Evolutionary conservation across 2,888 invertebrate genomes (phyloP).

Genomic region (Cordylochernes scorpioides): DNA sequence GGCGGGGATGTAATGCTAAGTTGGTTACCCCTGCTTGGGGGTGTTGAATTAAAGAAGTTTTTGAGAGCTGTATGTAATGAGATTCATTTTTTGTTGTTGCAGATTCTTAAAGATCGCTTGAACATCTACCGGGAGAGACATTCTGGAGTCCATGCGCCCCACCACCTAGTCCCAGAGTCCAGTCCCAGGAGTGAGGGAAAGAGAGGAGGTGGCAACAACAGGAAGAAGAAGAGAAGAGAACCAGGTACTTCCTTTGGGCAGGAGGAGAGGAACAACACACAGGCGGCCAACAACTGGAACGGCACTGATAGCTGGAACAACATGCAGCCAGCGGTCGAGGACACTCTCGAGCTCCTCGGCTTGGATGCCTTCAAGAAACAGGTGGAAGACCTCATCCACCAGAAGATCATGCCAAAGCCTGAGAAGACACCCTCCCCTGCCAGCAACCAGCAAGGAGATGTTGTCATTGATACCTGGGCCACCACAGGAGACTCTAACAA

Average conservation of each 20-base stretch:
- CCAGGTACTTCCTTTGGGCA: no score
- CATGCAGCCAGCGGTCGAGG: no score
- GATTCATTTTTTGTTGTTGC: constrained; percentile 10
- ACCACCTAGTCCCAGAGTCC: constrained; percentile 8
- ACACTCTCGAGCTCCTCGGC: constrained; percentile 10
- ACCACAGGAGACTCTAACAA: constrained; percentile 3
- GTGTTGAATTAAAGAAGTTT: no score
- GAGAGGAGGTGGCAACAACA: no score
- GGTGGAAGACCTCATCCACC: not conserved
- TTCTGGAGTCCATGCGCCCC: constrained; percentile 3
- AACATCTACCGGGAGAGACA: constrained; percentile 5
- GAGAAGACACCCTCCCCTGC: not conserved
- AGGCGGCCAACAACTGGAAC: no score
- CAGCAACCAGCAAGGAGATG: not conserved
- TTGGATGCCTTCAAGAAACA: constrained; percentile 5
- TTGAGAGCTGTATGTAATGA: no score
- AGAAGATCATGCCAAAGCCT: not conserved
- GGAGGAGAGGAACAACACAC: no score
- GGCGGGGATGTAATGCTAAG: no score
- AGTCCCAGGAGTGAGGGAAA: no score
- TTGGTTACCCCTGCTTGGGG: no score
- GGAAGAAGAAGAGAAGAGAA: no score
- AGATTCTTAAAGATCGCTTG: constrained; percentile 8
- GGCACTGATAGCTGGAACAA: no score
- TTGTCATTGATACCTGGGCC: constrained; percentile 4